phyloP scores from a whole-genome alignment of 2,113 vertebrate species.

The Probosciger aterrimus region DNA sequence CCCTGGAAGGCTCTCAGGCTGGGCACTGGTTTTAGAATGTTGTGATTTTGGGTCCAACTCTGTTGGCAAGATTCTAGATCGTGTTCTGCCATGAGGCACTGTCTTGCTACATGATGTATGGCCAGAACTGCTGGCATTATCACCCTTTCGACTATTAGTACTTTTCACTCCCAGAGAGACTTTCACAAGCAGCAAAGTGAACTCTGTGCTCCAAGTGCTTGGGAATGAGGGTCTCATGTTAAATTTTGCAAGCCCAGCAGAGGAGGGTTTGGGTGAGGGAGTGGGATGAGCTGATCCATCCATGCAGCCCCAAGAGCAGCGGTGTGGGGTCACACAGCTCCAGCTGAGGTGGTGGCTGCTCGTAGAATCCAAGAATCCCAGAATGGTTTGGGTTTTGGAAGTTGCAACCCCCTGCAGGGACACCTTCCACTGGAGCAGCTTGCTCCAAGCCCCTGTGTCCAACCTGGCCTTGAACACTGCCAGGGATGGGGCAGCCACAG shows the following conservation, averaged over 20 bases:
- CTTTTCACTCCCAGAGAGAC: background rate
- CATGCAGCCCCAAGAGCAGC: background rate
- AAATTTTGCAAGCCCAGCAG: background rate
- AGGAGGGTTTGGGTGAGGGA: background rate
- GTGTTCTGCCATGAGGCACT: background rate
- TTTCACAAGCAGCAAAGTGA: background rate
- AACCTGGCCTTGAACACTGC: background rate
- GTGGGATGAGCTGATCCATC: background rate
- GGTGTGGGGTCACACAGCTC: background rate
- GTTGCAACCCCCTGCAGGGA: background rate
- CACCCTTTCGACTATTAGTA: background rate
- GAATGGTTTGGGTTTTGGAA: background rate
- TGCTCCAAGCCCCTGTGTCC: background rate
- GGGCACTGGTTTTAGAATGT: accelerated
- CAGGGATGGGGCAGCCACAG: background rate
- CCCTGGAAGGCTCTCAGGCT: background rate
- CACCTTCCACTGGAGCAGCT: background rate
- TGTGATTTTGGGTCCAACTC: background rate
- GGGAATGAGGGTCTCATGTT: background rate
- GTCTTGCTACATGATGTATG: accelerated
- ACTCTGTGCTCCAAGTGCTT: background rate
- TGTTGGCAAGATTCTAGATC: background rate
- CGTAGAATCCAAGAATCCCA: background rate
- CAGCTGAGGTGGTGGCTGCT: background rate
- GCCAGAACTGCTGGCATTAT: background rate